Conservation (phyloP, 2,113 vertebrate genomes). For the Phalacrocorax carbo region DNA sequence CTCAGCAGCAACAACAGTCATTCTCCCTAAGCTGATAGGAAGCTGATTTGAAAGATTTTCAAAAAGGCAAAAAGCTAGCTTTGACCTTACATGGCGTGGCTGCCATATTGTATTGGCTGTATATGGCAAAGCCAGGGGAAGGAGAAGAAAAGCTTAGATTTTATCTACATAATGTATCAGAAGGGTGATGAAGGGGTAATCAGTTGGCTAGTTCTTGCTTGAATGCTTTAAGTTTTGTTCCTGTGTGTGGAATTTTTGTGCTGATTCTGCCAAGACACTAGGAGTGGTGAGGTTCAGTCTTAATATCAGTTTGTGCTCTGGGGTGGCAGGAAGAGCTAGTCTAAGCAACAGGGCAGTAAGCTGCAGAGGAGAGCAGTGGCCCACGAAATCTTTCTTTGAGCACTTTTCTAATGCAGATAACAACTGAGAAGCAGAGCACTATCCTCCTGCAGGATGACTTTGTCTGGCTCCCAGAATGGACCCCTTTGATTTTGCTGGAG, state of each 20-base stretch:
- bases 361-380: neutral
- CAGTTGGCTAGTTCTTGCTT: neutral
- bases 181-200: neutral
- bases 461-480: neutral
- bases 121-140: neutral
- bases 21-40: neutral
- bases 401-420: neutral
- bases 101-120: neutral
- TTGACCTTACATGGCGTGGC: fast-evolving
- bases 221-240: neutral
- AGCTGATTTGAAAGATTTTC: neutral
- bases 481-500: neutral
- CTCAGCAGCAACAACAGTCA: neutral
- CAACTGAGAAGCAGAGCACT: neutral
- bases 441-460: neutral
- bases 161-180: neutral
- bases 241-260: neutral
- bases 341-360: neutral
- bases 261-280: neutral
- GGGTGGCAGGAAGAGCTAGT: neutral
- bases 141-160: neutral
- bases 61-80: neutral
- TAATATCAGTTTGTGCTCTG: neutral
- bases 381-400: neutral
- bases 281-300: neutral